Conservation (phyloP, 2,113 vertebrate genomes). For the Myotis brandtii region DNA sequence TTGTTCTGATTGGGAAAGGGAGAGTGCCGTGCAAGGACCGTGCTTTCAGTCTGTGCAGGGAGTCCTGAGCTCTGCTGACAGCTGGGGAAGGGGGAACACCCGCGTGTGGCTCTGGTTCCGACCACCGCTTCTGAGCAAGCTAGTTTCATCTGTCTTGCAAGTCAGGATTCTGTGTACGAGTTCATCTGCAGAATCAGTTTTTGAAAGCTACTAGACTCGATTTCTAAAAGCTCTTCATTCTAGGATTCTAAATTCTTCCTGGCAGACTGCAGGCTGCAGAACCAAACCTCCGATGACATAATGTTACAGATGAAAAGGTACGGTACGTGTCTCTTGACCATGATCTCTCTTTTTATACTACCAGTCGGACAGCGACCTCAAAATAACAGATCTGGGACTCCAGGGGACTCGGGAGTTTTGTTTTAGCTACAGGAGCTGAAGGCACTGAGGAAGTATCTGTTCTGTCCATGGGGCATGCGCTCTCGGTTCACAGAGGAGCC, state of each 20-base stretch:
- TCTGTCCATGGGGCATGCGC: fast-evolving
- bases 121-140: neutral
- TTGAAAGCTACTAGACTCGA: neutral
- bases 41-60: neutral
- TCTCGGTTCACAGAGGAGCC: neutral
- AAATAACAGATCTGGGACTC: neutral
- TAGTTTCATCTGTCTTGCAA: neutral
- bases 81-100: no score
- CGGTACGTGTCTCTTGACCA: neutral
- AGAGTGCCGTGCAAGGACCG: neutral
- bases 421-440: neutral
- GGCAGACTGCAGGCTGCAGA: neutral
- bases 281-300: neutral
- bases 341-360: neutral
- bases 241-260: neutral
- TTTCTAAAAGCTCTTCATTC: neutral
- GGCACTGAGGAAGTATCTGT: neutral
- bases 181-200: neutral
- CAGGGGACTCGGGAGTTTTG: neutral
- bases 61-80: neutral
- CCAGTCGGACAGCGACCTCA: neutral
- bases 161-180: neutral
- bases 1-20: neutral
- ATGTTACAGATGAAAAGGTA: neutral
- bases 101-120: neutral